A percentile compares a stretch with the other conserved stretches of the same genome.
These are phyloP conservation scores for Cotesia glomerata DNA, from an alignment of 1,140 invertebrate species.

Conservation along the genomic window DNA sequence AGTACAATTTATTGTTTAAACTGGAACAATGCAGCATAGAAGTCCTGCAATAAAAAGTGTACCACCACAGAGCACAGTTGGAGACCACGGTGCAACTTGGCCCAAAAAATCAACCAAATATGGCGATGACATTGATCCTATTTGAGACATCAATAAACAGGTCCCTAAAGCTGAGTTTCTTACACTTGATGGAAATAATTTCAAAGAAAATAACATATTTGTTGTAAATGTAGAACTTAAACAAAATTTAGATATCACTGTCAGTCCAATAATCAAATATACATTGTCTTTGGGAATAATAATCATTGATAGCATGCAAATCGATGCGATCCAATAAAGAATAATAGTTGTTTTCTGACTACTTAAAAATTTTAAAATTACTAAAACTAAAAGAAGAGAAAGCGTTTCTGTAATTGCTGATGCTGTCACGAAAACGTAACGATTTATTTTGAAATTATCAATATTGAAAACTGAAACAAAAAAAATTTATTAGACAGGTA, in stretches of 20 bases:
- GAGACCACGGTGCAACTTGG: too few relatives aligned
- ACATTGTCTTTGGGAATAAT: slow-evolving; percentile 30
- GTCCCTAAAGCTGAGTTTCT: slow-evolving; percentile 70
- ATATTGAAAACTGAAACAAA: neutral
- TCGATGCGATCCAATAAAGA: neutral
- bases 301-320: too few relatives aligned
- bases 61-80: too few relatives aligned
- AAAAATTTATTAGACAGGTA: neutral
- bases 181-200: slow-evolving; percentile 67
- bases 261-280: slow-evolving; percentile 58
- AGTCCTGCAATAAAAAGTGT: too few relatives aligned
- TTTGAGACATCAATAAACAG: slow-evolving; percentile 67
- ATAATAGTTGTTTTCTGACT: slow-evolving; percentile 52
- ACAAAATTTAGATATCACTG: slow-evolving; percentile 68
- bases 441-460: neutral
- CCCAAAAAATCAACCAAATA: slow-evolving; percentile 50
- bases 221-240: slow-evolving; percentile 70
- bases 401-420: slow-evolving; percentile 54
- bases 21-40: too few relatives aligned
- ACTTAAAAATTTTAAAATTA: slow-evolving; percentile 58
- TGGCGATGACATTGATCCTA: slow-evolving; percentile 70
- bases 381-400: slow-evolving; percentile 25
- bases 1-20: too few relatives aligned
- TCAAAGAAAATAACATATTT: slow-evolving; percentile 68
- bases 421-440: neutral